Base-by-base conservation (phyloP, 2,113 vertebrate species). In the Semnopithecus entellus region DNA sequence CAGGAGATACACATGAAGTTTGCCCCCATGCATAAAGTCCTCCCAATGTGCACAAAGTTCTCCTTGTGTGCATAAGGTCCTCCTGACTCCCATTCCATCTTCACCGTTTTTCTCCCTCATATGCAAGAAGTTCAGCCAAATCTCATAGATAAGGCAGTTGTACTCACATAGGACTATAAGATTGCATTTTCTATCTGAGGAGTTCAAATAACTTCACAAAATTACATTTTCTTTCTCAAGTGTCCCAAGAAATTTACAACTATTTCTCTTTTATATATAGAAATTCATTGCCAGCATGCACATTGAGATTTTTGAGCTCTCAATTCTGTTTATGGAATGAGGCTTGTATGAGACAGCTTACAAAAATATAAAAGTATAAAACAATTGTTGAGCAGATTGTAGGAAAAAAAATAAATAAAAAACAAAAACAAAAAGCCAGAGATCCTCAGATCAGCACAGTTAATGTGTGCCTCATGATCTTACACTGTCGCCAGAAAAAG, bases 211-310 rank as follows among this genome's bases (percentile, higher is more conserved):
- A 73, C 45, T 90, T 38, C 64, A 92, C 35, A 94, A 88, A 89
- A 94, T 55, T 91, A n/a, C 75, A 82, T 72, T 96, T 95, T 87
- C 23, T 88, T 95, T 95, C 38, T 84, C 12, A 94, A 94, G n/a
- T 92, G 84, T 85, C 87, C 93, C 23, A 90, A 94, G 95, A 96
- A 78, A 92, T 90, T 52, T 90, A 61, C 5, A 94, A 93, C 72
- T 8, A 85, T 94, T 96, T 94, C 16, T 87, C 30, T 88, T 92
- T 94, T 43, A 81, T 85, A 43, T 85, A 59, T n/a, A 96, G 43
- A 93, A 96, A 95, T 96, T 32, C 88, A 94, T 92, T 88, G 80
- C 84, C 84, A 92, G 50, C 50, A 90, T 66, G 20, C 50, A 94
- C 30, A 66, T 48, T 72, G 35, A 92, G 25, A 85, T 52, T 72